Evolutionary conservation across 2,797 vertebrate species (phyloP).

Genomic region (Sebastes cheni): DNA sequence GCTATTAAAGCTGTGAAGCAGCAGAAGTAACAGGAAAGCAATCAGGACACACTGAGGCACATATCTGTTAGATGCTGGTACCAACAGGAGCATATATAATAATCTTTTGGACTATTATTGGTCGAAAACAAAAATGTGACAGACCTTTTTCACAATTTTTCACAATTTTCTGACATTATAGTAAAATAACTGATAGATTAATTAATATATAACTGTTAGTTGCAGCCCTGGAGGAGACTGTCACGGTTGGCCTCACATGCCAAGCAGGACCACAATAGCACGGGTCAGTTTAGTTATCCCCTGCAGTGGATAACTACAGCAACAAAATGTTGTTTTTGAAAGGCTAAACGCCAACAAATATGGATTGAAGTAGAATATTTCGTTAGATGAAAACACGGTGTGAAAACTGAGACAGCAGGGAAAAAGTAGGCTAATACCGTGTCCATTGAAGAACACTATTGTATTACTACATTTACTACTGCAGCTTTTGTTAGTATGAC

Average conservation of each 20-base stretch:
- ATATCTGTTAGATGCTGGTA: not conserved
- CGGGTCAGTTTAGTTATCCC: not conserved
- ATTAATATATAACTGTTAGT: not conserved
- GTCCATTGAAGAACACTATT: not conserved
- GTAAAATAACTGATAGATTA: not conserved
- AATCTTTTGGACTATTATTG: not conserved
- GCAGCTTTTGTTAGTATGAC: not conserved
- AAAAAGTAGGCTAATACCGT: fast-evolving
- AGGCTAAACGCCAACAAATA: no score
- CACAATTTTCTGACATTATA: no score
- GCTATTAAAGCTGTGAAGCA: not conserved
- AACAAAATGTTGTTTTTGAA: no score
- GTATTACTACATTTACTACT: not conserved
- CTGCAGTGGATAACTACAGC: not conserved
- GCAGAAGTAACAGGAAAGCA: not conserved
- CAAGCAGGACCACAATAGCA: not conserved
- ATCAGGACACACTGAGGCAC: not conserved
- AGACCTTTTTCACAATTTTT: not conserved
- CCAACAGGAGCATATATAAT: not conserved
- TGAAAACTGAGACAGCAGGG: no score
- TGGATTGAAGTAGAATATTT: no score
- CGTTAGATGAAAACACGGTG: no score
- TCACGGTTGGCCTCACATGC: not conserved
- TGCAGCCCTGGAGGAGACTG: not conserved
- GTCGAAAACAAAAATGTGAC: not conserved